These are phyloP conservation scores for Autographa pulchrina DNA, from an alignment of 2,888 invertebrate species.

Conservation along the genomic window DNA sequence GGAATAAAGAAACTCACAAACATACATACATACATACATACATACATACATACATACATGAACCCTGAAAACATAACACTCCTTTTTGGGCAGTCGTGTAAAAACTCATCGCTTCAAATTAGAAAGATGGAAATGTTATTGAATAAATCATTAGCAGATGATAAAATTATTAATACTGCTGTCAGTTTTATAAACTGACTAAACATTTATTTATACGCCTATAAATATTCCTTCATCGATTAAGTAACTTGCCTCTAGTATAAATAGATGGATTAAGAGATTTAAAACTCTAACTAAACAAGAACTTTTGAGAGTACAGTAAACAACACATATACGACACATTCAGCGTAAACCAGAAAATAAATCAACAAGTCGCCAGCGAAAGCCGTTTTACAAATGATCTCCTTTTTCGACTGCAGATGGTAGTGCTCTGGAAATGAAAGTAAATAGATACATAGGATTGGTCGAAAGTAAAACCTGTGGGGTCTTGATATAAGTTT, in stretches of 20 bases:
- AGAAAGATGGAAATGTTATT: not conserved
- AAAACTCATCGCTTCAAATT: not conserved
- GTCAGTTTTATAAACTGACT: not conserved
- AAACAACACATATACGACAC: slow-evolving; percentile 31
- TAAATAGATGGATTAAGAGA: no score
- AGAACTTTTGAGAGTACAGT: not conserved
- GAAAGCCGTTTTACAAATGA: slow-evolving; percentile 60
- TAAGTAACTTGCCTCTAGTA: no score
- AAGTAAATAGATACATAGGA: slow-evolving; percentile 45
- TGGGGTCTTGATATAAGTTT: slow-evolving; percentile 13
- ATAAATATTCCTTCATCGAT: not conserved
- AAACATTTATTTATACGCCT: slow-evolving; percentile 1
- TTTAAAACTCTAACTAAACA: not conserved
- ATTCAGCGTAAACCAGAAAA: slow-evolving; percentile 46
- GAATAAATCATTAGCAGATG: not conserved
- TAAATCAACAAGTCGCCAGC: slow-evolving; percentile 52
- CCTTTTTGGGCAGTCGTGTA: no score
- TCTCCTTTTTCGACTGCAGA: slow-evolving; percentile 57
- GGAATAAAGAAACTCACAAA: no score
- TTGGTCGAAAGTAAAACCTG: slow-evolving; percentile 41
- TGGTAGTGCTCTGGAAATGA: slow-evolving; percentile 42
- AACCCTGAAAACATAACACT: no score
- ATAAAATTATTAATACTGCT: not conserved
- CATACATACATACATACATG: no score
- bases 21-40: no score